These are phyloP conservation scores for Myrmophylax atrothorax DNA, from an alignment of 2,113 vertebrate genomes.

Conservation along the genomic window DNA sequence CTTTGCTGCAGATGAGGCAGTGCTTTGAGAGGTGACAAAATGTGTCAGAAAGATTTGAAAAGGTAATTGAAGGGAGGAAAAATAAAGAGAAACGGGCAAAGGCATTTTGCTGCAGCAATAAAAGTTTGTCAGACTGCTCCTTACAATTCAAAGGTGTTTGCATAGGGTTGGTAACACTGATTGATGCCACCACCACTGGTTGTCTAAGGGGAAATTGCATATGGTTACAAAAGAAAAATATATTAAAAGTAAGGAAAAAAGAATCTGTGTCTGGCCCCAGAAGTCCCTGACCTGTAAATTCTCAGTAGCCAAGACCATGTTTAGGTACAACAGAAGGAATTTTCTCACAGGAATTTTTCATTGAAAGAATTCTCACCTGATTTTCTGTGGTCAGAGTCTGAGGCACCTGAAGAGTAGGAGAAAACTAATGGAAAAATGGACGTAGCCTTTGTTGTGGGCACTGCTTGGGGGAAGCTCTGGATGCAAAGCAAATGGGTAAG, in stretches of 20 bases:
- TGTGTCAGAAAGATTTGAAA: not conserved
- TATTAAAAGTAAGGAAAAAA: not conserved
- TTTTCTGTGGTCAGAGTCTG: not conserved
- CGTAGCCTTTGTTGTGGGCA: not conserved
- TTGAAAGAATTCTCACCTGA: not conserved
- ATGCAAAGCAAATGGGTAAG: not conserved
- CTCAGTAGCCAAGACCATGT: not conserved
- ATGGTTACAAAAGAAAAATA: not conserved
- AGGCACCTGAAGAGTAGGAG: not conserved
- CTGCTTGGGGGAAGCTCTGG: not conserved
- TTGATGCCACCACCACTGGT: not conserved
- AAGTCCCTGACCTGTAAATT: not conserved
- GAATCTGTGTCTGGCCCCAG: not conserved
- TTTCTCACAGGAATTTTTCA: not conserved
- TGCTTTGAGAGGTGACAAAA: not conserved
- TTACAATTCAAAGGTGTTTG: not conserved
- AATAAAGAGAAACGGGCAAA: not conserved
- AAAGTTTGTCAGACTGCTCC: not conserved
- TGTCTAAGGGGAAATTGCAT: not conserved
- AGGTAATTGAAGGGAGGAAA: not conserved
- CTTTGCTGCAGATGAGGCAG: not conserved
- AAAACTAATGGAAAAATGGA: not conserved
- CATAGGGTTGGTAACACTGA: not conserved
- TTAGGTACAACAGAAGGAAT: not conserved
- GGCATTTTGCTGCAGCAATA: not conserved